These are phyloP conservation scores for Sesia bembeciformis DNA, from an alignment of 2,888 invertebrate species.

Conservation along the genomic window DNA sequence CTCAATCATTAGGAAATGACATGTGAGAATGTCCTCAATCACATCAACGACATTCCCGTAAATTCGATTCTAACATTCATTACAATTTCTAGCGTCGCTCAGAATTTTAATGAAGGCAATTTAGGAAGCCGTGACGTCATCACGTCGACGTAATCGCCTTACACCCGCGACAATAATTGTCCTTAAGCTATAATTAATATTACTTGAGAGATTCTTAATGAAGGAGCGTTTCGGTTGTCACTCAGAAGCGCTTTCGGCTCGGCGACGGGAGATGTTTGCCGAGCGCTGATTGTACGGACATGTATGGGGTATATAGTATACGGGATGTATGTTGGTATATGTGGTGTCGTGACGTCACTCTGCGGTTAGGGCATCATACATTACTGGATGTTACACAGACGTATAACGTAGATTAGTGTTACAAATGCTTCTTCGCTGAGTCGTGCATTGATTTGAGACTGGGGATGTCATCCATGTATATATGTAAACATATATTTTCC, in stretches of 20 bases:
- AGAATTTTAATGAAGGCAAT: constrained; percentile 51
- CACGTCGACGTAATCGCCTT: constrained; percentile 28
- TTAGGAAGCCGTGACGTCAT: constrained; percentile 40
- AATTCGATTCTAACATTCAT: neutral
- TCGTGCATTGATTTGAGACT: too few relatives aligned
- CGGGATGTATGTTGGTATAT: neutral
- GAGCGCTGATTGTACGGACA: neutral
- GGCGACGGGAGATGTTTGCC: neutral
- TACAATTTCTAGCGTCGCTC: constrained; percentile 25
- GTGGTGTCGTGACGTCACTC: neutral
- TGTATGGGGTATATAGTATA: neutral
- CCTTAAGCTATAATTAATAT: constrained; percentile 25
- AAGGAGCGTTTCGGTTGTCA: constrained; percentile 11
- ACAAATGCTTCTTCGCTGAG: too few relatives aligned
- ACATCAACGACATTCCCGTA: neutral
- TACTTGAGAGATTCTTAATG: constrained; percentile 13
- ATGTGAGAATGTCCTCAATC: neutral
- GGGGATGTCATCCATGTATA: too few relatives aligned
- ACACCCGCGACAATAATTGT: constrained; percentile 21
- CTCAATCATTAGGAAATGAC: too few relatives aligned
- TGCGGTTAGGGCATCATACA: neutral
- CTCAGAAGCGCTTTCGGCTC: constrained; percentile 6
- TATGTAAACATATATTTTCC: too few relatives aligned
- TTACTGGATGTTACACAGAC: neutral
- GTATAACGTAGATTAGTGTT: neutral